Evolutionary conservation across 2,888 invertebrate genomes (phyloP), one percentile per base, ranked within the genome.

Genomic region (Hemaris fuciformis): DNA sequence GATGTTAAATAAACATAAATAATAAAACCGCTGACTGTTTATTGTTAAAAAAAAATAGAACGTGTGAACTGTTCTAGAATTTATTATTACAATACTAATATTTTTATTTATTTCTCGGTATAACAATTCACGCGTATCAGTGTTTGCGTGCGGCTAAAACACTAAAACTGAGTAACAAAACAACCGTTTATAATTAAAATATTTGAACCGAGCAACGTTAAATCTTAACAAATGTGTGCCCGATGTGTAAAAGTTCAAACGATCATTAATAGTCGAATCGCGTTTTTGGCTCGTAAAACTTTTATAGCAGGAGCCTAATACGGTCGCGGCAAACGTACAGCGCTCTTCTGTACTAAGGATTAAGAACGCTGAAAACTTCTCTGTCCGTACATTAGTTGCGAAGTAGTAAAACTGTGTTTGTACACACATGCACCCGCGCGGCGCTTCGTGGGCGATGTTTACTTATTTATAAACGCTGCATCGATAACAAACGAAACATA

Each of bases 221-320:
- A 48, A 48, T 48, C 48, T 27, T 48, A 48, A 53, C 27, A 53
- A 31, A 31, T 31, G 27, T 53, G 53, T 27, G 15, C 15, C 15
- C 27, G 15, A 53, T 53, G 18, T 31, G 53, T 31, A 74, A 76
- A 74, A 73, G 69, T 73, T 70, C 60, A 68, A 74, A 69, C 69
- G 66, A 72, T 74, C 68, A 70, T 64, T 70, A 70, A 68, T 67
- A 72, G 71, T 66, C 68, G 69, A 77, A 72, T 67, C 70, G 70
- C 10, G 53, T 27, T 53, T 74, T 71, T 68, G 65, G 61, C 64
- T 80, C 80, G 75, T 84, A 80, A 84, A 84, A 80, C 75, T 68
- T 83, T 83, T 80, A 82, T 77, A 68, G 73, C 70, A 67, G 71
- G 73, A 73, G 72, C 73, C 70, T 66, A 71, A 67, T 77, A 73